Percentiles rank a stretch among this genome's conserved stretches.
phyloP scores from a whole-genome alignment of 2,113 vertebrate genomes.

The Eptatretus burgeri region DNA sequence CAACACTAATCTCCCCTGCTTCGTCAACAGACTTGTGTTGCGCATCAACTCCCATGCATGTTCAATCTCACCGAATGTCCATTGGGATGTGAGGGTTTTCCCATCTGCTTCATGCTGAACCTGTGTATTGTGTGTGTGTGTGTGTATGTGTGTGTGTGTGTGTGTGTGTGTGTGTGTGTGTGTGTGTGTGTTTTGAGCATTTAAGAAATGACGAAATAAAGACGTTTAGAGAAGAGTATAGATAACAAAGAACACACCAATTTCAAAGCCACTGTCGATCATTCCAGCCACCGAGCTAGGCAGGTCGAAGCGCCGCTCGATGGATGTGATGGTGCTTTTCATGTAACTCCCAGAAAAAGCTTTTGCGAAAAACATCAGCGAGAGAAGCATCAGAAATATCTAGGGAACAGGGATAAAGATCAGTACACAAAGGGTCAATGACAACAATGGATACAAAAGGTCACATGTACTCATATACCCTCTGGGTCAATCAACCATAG shows the following conservation, averaged over 20 bases:
- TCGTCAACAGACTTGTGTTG: no score
- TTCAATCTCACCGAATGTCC: no score
- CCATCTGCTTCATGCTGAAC: background rate
- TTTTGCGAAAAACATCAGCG: conserved; percentile 38
- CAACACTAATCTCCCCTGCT: no score
- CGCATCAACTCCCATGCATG: no score
- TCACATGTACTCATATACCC: no score
- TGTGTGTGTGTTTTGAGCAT: no score
- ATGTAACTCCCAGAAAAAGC: conserved; percentile 26
- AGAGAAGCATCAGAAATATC: conserved; percentile 40
- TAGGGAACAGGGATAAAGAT: conserved; percentile 12
- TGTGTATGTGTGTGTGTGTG: background rate
- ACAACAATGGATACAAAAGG: no score
- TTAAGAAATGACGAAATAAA: no score
- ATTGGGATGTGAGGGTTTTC: no score
- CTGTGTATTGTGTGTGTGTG: background rate
- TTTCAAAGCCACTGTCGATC: conserved; percentile 57
- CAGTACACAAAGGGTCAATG: no score
- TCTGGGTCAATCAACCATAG: no score
- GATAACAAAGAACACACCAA: conserved; percentile 24
- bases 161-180: background rate
- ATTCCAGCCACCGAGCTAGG: conserved; percentile 33
- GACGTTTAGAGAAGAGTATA: no score
- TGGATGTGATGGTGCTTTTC: conserved; percentile 64
- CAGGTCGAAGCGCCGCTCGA: conserved; percentile 56